These are phyloP conservation scores for Dufourea novaeangliae DNA, from an alignment of 1,140 invertebrate species.

Conservation along the genomic window DNA sequence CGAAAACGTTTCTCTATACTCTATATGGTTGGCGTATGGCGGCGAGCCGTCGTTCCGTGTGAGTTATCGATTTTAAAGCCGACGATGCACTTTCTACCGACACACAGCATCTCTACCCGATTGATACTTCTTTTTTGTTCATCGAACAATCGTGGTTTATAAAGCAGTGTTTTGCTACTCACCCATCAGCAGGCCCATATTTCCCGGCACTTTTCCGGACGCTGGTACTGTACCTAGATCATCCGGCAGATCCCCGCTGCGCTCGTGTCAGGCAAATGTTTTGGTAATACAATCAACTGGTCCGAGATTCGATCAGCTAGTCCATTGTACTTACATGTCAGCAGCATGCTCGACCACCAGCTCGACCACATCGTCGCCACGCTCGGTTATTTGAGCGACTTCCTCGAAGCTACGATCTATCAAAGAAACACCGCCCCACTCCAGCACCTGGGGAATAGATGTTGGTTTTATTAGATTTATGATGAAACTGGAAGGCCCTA, in stretches of 20 bases:
- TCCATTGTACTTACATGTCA: slow-evolving; percentile 83
- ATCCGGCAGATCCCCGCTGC: slow-evolving; percentile 85
- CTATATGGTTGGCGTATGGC: too few relatives aligned
- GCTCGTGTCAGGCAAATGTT: slow-evolving; percentile 65
- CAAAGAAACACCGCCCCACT: slow-evolving; percentile 92
- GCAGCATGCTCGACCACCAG: slow-evolving; percentile 90
- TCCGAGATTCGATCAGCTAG: background rate
- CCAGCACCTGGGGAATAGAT: slow-evolving; percentile 84
- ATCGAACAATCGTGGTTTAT: too few relatives aligned
- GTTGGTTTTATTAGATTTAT: background rate
- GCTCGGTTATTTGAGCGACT: slow-evolving; percentile 89
- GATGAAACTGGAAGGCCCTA: too few relatives aligned
- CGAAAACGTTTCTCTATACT: background rate
- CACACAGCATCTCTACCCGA: background rate
- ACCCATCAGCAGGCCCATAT: slow-evolving; percentile 80
- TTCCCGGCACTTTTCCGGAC: slow-evolving; percentile 77
- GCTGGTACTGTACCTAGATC: slow-evolving; percentile 80
- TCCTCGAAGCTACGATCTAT: slow-evolving; percentile 96
- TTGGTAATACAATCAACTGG: background rate
- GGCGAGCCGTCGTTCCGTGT: background rate
- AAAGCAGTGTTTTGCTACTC: slow-evolving; percentile 67
- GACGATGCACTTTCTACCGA: slow-evolving; percentile 10
- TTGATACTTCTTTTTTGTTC: slow-evolving; percentile 4
- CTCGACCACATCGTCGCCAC: slow-evolving; percentile 90
- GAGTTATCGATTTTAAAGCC: slow-evolving; percentile 32